phyloP scores from a whole-genome alignment of 2,113 vertebrate genomes.

The Crypturellus undulatus region DNA sequence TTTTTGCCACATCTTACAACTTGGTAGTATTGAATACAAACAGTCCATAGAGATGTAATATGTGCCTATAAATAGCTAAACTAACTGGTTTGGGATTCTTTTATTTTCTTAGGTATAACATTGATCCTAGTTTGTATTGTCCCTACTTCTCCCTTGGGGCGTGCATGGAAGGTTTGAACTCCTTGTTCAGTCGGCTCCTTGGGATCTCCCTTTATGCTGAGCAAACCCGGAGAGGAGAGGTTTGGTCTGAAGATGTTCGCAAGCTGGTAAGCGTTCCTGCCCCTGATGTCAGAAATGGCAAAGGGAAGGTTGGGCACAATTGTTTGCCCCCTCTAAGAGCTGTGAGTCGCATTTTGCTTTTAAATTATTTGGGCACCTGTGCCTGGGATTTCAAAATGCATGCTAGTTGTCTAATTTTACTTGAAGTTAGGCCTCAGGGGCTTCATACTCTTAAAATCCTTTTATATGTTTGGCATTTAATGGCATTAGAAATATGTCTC shows the following conservation, averaged over 20 bases:
- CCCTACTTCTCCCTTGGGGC: conserved; percentile 94
- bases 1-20: neutral
- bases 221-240: conserved; percentile 87
- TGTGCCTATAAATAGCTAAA: neutral
- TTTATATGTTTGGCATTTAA: neutral
- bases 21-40: neutral
- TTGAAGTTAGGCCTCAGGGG: neutral
- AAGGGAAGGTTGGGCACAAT: neutral
- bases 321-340: neutral
- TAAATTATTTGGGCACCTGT: neutral
- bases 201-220: conserved; percentile 91
- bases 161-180: conserved; percentile 95
- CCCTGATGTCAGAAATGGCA: neutral
- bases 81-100: neutral
- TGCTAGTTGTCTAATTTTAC: neutral
- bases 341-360: neutral
- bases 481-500: neutral
- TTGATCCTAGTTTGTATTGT: conserved; percentile 93
- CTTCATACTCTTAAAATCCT: neutral
- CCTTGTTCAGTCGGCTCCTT: conserved; percentile 87
- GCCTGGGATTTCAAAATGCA: neutral
- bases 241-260: conserved; percentile 93
- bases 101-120: conserved; percentile 86
- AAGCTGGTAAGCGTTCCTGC: conserved; percentile 86
- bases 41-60: neutral